Percentiles rank a stretch among this genome's conserved stretches.
phyloP scores from a whole-genome alignment of 2,113 vertebrate genomes.

The Tenebrosternarchus preto region DNA sequence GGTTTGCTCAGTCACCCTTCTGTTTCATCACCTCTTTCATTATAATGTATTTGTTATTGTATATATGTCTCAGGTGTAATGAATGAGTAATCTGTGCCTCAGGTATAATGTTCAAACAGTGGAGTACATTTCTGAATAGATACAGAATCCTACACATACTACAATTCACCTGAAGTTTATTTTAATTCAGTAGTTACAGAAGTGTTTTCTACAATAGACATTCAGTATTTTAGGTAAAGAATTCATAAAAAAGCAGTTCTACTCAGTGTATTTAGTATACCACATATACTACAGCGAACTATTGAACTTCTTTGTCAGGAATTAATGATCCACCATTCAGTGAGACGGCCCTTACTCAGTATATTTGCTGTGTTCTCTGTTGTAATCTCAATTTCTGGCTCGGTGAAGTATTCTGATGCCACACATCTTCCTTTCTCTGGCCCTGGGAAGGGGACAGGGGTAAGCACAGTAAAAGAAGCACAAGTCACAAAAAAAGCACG shows the following conservation, averaged over 20 bases:
- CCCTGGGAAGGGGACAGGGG: slow-evolving; percentile 66
- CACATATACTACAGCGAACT: background rate
- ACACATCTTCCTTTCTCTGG: slow-evolving; percentile 88
- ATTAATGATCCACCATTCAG: background rate
- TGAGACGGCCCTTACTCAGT: slow-evolving; percentile 76
- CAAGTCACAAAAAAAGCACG: background rate
- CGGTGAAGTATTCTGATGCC: slow-evolving; percentile 87
- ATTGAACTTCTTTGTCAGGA: background rate
- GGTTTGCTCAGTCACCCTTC: background rate
- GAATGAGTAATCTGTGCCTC: background rate
- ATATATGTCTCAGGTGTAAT: too few species aligned
- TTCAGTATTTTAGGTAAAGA: background rate
- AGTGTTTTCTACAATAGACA: background rate
- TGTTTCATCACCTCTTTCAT: background rate
- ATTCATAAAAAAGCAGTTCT: background rate
- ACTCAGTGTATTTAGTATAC: background rate
- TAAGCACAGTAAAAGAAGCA: slow-evolving; percentile 27
- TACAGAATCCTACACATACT: background rate
- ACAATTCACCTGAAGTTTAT: background rate
- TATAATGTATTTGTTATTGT: background rate
- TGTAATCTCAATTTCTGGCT: slow-evolving; percentile 86
- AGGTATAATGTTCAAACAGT: background rate
- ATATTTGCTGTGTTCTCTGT: slow-evolving; percentile 92
- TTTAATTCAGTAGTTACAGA: background rate
- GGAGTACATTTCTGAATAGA: background rate